Evolutionary conservation across 2,797 vertebrate species (phyloP), one percentile per base, ranked within the genome.

Genomic region (Cossypha heuglini): DNA sequence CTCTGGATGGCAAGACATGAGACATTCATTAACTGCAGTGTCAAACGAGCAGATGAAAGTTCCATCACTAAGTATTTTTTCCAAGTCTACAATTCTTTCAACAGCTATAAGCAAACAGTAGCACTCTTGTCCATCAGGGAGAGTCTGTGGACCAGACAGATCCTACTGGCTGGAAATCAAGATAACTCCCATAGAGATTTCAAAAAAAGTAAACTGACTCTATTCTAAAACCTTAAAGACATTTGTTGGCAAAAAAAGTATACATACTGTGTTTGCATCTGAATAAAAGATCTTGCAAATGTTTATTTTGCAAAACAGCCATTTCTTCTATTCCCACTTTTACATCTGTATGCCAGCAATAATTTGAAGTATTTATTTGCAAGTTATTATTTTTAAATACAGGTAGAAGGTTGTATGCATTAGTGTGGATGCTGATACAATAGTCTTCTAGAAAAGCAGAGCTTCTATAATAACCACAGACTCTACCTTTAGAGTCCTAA

Each of bases 21-120:
- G 83, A 91, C 38, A 87, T 71, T 88, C 52, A 94, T 91, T 95
- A 93, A 87, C 46, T 51, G 16, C 67, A 74, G 61, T 42, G 62
- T 86, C 92, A 89, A 91, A 89, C 20, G 31, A 90, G 57, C 78
- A 88, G 87, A 91, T 86, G 72, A 93, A 93, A 92, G 78, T 72
- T 90, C 55, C 83, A 91, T 80, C 84, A 81, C 38, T 31, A 75
- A 80, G 33, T 58, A 58, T 58, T 89, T 88, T 86, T 89, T 74
- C 88, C 91, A 91, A 55, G 93, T 88, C 72, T 81, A 43, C 3
- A 2, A 58, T 85, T 87, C 75, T 93, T 96, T 96, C 95, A 94
- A 84, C 86, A 94, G 58, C 88, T 95, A 43, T 81, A 96, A 92
- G 90, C 26, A 88, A 91, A 94, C 92, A 93, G 93, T 87, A 95